Evolutionary conservation across 2,888 invertebrate species (phyloP).

Genomic region (Dynastes hyllus): DNA sequence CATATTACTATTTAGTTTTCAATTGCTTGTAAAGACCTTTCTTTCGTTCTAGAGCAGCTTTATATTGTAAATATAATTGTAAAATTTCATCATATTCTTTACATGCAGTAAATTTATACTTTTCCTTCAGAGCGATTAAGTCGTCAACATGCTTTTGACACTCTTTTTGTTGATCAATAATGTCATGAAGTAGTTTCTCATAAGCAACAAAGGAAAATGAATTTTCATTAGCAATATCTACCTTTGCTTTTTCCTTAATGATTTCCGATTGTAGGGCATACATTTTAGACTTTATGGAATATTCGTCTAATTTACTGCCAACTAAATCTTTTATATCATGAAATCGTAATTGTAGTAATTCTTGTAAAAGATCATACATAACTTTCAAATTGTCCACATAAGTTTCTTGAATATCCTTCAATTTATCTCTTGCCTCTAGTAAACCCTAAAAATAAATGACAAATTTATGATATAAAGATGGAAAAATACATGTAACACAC

Average conservation of each 20-base stretch:
- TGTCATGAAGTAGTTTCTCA: conserved; percentile 65
- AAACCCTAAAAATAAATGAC: conserved; percentile 14
- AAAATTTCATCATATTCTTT: conserved; percentile 71
- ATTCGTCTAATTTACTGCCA: conserved; percentile 65
- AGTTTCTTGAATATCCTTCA: conserved; percentile 65
- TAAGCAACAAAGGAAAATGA: conserved; percentile 69
- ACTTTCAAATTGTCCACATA: conserved; percentile 66
- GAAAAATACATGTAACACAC: no score
- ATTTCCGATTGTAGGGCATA: conserved; percentile 66
- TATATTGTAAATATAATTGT: conserved; percentile 68
- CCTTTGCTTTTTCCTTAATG: conserved; percentile 59
- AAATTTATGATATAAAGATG: not conserved
- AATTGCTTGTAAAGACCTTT: conserved; percentile 63
- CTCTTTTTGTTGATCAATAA: conserved; percentile 67
- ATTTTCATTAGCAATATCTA: conserved; percentile 70
- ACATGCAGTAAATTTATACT: conserved; percentile 68
- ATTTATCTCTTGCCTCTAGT: conserved; percentile 62
- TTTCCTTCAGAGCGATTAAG: conserved; percentile 66
- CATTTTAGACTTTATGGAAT: conserved; percentile 66
- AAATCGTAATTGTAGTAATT: conserved; percentile 67
- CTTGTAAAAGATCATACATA: conserved; percentile 63
- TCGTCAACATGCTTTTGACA: conserved; percentile 66
- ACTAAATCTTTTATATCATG: conserved; percentile 63
- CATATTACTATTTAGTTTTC: conserved; percentile 35
- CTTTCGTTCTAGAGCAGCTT: conserved; percentile 68